These are phyloP conservation scores for Troides oblongomaculatus DNA, from an alignment of 2,888 invertebrate species.

Conservation along the genomic window DNA sequence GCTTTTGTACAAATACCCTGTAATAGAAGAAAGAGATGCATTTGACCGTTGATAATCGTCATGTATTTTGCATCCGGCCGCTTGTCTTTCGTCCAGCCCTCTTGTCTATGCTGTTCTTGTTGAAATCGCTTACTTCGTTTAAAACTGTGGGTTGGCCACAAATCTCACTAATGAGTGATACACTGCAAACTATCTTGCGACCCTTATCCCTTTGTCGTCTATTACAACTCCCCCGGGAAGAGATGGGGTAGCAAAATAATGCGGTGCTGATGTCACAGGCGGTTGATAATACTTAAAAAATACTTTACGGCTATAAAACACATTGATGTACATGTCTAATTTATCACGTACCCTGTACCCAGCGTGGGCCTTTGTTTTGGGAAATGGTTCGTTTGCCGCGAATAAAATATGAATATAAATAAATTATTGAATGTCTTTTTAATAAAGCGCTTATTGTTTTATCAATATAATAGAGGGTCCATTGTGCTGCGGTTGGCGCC, in stretches of 20 bases:
- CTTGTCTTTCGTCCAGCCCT: no score
- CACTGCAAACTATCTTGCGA: no score
- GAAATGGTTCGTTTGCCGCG: conserved; percentile 49
- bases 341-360: conserved; percentile 50
- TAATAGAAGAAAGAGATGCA: not conserved
- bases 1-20: not conserved
- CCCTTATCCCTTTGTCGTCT: no score
- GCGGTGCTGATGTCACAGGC: not conserved
- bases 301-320: conserved; percentile 6
- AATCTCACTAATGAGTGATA: no score
- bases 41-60: not conserved
- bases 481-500: conserved; percentile 59
- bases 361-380: conserved; percentile 40
- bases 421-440: conserved; percentile 79
- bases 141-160: no score
- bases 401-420: conserved; percentile 77
- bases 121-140: no score
- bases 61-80: no score
- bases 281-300: not conserved
- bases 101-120: no score
- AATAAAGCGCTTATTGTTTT: conserved; percentile 78
- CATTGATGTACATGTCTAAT: conserved; percentile 32
- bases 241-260: no score
- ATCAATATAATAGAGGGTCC: conserved; percentile 65
- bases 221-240: no score